Percentiles rank a stretch among this genome's conserved stretches.
These are phyloP conservation scores for Carcharodon carcharias DNA, from an alignment of 2,797 vertebrate genomes.

Conservation along the genomic window DNA sequence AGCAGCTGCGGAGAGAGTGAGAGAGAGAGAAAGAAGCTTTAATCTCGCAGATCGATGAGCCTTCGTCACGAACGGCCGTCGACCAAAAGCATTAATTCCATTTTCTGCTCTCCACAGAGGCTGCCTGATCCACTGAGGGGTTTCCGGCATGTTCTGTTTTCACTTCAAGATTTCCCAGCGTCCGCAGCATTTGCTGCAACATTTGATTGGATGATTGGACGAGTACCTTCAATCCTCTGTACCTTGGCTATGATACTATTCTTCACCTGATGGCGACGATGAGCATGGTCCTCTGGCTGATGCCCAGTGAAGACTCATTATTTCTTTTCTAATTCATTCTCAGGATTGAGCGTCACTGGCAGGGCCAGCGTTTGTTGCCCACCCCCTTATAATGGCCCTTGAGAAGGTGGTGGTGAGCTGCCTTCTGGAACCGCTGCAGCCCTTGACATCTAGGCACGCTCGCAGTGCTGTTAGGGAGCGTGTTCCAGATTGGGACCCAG, in stretches of 20 bases:
- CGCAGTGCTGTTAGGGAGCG: background rate
- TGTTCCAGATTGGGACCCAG: background rate
- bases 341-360: background rate
- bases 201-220: background rate
- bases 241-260: background rate
- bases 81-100: background rate
- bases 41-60: background rate
- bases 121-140: background rate
- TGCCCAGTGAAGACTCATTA: background rate
- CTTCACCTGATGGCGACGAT: background rate
- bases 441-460: accelerated
- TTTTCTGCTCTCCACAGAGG: background rate
- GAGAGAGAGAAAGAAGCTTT: background rate
- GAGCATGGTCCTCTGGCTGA: background rate
- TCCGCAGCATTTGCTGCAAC: background rate
- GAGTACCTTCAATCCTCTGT: background rate
- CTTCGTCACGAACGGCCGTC: background rate
- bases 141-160: background rate
- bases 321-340: background rate
- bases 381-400: no score
- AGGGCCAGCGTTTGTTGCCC: background rate
- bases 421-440: background rate
- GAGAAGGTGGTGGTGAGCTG: background rate
- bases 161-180: background rate
- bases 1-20: no score